Evolutionary conservation across 2,888 invertebrate genomes (phyloP), one percentile per base, ranked within the genome.

Genomic region (Miltochrista miniata): DNA sequence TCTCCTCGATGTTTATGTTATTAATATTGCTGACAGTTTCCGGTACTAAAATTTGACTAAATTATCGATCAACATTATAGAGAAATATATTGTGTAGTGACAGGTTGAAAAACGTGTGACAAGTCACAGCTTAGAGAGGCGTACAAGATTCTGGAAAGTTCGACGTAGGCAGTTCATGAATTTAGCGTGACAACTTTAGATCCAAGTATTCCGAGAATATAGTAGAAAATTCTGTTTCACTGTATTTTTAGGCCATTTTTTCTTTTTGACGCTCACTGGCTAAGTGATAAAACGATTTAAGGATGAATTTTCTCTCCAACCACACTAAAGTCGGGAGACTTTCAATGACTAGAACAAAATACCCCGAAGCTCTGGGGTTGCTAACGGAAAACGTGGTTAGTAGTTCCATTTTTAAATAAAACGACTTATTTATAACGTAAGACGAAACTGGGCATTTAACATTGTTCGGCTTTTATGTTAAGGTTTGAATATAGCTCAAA

Each of bases 1-100:
- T 52, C 51, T 62, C 31, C 44, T 54, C 49, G 47, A 56, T 58
- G 35, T 56, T 42, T 49, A 42, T 46, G 30, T 49, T 51, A 29
- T 45, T 29, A 47, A 49, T 42, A 39, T 38, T 5, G 0, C 34
- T 31, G 5, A 12, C 29, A 15, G 31, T 38, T 43, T 15, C 38
- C 38, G 18, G 18, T 38, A 10, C 18, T 38, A 18, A 38, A 38
- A n/a, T 24, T 38, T 38, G n/a, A 24, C 18, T n/a, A 24, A 1
- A 38, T 15, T 18, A 4, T 24, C 18, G 18, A 4, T 24, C 2
- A 2, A 5, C 2, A 2, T 4, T 24, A 5, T 24, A 5, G 18
- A 24, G 5, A 24, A 24, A 24, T 24, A 24, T 24, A 24, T 24
- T 4, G 2, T 5, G 18, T 36, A 36, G 14, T 14, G 10, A 5